Percentiles rank a stretch among this genome's conserved stretches.
Conservation (phyloP, 2,113 vertebrate species). For the Dromas ardeola region DNA sequence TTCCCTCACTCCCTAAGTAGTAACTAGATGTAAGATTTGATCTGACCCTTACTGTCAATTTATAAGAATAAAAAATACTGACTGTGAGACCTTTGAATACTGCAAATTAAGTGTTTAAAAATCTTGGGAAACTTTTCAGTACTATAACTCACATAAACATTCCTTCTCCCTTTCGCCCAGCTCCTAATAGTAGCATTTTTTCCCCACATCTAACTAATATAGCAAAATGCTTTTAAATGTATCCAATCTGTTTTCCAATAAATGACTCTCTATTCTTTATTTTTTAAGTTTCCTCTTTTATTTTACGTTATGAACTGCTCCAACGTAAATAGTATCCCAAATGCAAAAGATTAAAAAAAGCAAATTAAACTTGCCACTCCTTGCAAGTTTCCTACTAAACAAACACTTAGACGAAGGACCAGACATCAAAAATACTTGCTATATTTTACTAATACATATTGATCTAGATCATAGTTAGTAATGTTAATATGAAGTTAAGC, state of each 20-base stretch:
- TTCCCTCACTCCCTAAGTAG: neutral
- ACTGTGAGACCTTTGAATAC: neutral
- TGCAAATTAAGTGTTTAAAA: neutral
- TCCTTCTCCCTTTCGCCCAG: neutral
- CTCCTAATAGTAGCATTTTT: neutral
- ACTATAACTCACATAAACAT: neutral
- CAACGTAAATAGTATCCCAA: neutral
- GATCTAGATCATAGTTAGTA: neutral
- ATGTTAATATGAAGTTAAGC: neutral
- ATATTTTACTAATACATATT: neutral
- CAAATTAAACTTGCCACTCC: fast-evolving
- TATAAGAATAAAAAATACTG: neutral
- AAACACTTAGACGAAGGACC: neutral
- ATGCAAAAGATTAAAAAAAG: neutral
- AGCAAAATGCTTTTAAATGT: neutral
- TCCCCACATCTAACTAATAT: fast-evolving
- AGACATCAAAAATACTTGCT: neutral
- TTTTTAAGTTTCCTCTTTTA: neutral
- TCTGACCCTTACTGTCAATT: neutral
- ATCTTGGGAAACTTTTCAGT: neutral
- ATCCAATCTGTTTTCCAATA: neutral
- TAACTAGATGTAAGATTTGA: neutral
- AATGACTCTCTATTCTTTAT: neutral
- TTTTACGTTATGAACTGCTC: neutral
- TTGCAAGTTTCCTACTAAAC: neutral